A percentile compares a stretch with the other conserved stretches of the same genome.
These are phyloP conservation scores for Neodontobutis hainanensis DNA, from an alignment of 2,113 vertebrate species.

Conservation along the genomic window DNA sequence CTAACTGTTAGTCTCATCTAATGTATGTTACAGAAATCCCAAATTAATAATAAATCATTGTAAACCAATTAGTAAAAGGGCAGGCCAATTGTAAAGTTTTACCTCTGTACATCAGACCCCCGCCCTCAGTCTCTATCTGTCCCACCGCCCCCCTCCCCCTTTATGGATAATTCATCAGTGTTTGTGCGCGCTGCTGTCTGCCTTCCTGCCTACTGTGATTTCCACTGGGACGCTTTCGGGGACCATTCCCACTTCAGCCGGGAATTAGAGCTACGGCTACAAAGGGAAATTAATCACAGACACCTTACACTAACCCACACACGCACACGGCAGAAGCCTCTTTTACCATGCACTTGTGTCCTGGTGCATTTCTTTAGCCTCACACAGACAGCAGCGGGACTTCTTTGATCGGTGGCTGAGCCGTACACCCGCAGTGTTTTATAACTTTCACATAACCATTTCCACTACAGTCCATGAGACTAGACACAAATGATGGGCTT, in stretches of 20 bases:
- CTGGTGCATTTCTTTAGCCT: conserved; percentile 5
- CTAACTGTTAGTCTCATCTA: too few relatives aligned
- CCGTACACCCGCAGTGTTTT: conserved; percentile 27
- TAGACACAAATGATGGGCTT: neutral
- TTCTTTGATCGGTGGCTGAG: conserved; percentile 32
- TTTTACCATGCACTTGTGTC: neutral
- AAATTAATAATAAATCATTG: conserved; percentile 8
- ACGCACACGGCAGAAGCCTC: conserved; percentile 4
- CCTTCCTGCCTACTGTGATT: conserved; percentile 75
- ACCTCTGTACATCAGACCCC: neutral
- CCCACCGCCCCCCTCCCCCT: conserved; percentile 12
- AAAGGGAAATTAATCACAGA: conserved; percentile 77
- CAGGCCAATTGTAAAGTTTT: conserved; percentile 6
- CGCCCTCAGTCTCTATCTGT: neutral
- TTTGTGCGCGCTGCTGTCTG: conserved; percentile 69
- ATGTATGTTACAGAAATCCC: neutral
- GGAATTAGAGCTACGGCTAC: conserved; percentile 73
- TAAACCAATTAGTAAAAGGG: conserved; percentile 11
- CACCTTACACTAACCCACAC: conserved; percentile 53
- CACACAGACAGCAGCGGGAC: neutral
- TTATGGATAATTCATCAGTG: conserved; percentile 76
- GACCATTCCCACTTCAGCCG: conserved; percentile 70
- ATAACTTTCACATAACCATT: conserved; percentile 12
- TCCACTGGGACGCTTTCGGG: conserved; percentile 78
- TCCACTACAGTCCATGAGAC: conserved; percentile 3